phyloP scores from a whole-genome alignment of 2,888 invertebrate genomes.

The Luperina testacea region DNA sequence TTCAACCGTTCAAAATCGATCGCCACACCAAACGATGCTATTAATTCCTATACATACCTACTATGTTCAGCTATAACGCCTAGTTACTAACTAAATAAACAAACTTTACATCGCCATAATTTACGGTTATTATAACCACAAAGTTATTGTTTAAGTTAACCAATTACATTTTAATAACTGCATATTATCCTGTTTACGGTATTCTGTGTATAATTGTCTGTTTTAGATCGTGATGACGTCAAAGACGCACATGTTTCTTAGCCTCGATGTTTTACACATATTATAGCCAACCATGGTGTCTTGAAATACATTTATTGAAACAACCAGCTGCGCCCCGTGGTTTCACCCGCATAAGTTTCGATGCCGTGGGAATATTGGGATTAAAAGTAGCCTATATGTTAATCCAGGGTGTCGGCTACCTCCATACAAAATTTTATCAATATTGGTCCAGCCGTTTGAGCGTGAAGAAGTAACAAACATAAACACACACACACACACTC shows the following conservation, averaged over 20 bases:
- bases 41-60: no score
- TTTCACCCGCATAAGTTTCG: no score
- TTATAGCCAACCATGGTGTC: slow-evolving; percentile 24
- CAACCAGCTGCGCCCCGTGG: no score
- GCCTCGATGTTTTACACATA: slow-evolving; percentile 22
- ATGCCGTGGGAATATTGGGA: no score
- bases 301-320: slow-evolving; percentile 25
- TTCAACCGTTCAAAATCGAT: neutral
- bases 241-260: slow-evolving; percentile 37
- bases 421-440: no score
- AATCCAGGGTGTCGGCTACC: no score
- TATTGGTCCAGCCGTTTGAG: no score
- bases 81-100: neutral
- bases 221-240: slow-evolving; percentile 43
- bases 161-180: slow-evolving; percentile 34
- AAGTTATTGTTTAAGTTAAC: slow-evolving; percentile 15
- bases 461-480: no score
- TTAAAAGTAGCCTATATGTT: no score
- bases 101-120: neutral
- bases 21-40: neutral
- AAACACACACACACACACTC: no score
- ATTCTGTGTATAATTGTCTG: slow-evolving; percentile 3
- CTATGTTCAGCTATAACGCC: neutral
- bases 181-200: slow-evolving; percentile 42
- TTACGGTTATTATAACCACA: slow-evolving; percentile 6